Base-by-base conservation (phyloP, 1,140 invertebrate genomes). In the Heterodera schachtii region DNA sequence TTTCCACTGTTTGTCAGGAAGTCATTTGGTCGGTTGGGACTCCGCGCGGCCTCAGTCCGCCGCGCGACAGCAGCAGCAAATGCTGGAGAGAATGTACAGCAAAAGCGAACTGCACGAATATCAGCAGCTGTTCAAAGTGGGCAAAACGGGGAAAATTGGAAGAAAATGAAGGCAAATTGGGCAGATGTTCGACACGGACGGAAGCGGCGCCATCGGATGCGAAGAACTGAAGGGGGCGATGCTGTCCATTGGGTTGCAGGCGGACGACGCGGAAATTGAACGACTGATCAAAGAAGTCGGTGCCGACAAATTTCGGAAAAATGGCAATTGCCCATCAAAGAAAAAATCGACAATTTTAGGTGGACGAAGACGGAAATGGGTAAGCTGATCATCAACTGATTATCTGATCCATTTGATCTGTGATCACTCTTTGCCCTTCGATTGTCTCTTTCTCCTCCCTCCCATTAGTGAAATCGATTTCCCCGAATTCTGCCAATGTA, bases 281-380 rank as follows among this genome's bases (percentile, higher is more conserved):
- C 77, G 83, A 19, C 74, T 89, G 44, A 90, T 90, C 47, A 79
- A 81, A 78, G 89, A 90, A 78, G 87, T 89, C 44, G 73, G 76
- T 21, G 47, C 47, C 41, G 49, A 21, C 3, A 21, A 41, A 16
- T n/a, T n/a, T 21, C 11, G 52, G 69, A 70, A 31, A 31, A 31
- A 31, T 31, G 31, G 31, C 31, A 31, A 31, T 31, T 31, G 49
- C 47, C 46, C 41, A 43, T 5, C 57, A 78, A 19, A 31, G 8
- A 6, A 19, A 11, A 76, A 78, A 78, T n/a, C 47, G 21, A 21
- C 77, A 47, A 31, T 16, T 79, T 79, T 60, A 89, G 88, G 87
- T 89, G 6, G 88, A 89, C 78, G 88, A 89, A 49, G 88, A 89
- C 79, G 88, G 88, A 13, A 90, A 89, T 57, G 88, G 88, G 11